A percentile compares a stretch with the other conserved stretches of the same genome.
Conservation (phyloP, 2,797 vertebrate species). For the Ispidina picta region DNA sequence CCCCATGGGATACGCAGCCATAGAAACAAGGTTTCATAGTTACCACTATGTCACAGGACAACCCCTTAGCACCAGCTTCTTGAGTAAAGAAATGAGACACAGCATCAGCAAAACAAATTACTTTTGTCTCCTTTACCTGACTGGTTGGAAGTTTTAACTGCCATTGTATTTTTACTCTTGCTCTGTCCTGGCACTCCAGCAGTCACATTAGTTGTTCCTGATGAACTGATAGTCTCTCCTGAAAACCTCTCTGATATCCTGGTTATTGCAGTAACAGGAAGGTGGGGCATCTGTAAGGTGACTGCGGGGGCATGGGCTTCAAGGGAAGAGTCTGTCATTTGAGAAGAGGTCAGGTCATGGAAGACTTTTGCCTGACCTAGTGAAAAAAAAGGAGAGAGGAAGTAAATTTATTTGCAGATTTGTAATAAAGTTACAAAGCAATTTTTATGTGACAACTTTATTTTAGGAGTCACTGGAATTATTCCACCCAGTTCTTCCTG, state of each 20-base stretch:
- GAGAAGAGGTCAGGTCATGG: conserved; percentile 65
- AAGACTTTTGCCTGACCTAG: conserved; percentile 76
- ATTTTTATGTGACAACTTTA: background rate
- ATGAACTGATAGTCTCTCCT: conserved; percentile 70
- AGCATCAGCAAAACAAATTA: background rate
- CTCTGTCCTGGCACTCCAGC: conserved; percentile 59
- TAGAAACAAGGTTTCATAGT: background rate
- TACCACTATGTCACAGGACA: background rate
- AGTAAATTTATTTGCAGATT: background rate
- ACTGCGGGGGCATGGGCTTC: conserved; percentile 77
- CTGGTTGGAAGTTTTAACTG: conserved; percentile 79
- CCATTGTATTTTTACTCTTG: conserved; percentile 59
- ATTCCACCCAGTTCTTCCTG: background rate
- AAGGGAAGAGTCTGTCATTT: conserved; percentile 29
- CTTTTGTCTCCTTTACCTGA: conserved; percentile 71
- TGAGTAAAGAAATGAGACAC: background rate
- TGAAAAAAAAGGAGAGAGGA: background rate
- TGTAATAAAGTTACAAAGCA: background rate
- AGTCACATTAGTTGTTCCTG: conserved; percentile 57
- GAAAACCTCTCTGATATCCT: conserved; percentile 78
- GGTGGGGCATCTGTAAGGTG: conserved; percentile 85
- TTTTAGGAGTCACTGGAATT: background rate
- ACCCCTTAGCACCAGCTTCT: background rate
- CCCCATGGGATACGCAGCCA: background rate
- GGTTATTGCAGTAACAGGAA: conserved; percentile 84